phyloP scores from a whole-genome alignment of 2,888 invertebrate genomes.

The Pegoplata infirma region DNA sequence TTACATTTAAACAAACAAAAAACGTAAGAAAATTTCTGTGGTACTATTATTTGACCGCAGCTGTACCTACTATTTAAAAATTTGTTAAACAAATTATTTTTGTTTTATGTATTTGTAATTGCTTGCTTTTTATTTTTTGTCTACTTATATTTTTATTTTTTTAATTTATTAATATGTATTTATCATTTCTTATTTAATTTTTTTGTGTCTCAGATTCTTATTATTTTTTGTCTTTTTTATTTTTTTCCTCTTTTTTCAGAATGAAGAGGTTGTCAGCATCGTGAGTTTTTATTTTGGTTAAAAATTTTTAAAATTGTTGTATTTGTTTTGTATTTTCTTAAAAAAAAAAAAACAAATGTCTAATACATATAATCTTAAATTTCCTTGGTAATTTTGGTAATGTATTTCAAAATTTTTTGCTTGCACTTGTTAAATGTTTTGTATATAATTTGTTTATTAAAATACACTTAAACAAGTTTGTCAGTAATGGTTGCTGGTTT shows the following conservation, averaged over 20 bases:
- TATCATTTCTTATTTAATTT: conserved; percentile 61
- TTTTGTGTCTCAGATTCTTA: conserved; percentile 54
- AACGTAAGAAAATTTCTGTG: too few relatives aligned
- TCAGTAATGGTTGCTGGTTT: too few relatives aligned
- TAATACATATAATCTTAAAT: conserved; percentile 1
- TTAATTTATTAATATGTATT: conserved; percentile 44
- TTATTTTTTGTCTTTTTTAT: conserved; percentile 65
- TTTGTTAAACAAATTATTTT: neutral
- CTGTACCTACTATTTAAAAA: too few relatives aligned
- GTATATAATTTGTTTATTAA: neutral
- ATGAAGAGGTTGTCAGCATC: conserved; percentile 78
- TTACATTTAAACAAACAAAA: too few relatives aligned
- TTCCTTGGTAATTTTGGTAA: conserved; percentile 43
- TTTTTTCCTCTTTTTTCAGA: conserved; percentile 75
- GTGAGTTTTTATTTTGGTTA: conserved; percentile 73
- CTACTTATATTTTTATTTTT: conserved; percentile 16
- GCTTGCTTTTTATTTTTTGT: conserved; percentile 19
- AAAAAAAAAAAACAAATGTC: conserved; percentile 1
- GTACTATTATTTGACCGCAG: too few relatives aligned
- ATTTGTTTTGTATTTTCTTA: conserved; percentile 40
- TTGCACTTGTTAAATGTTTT: conserved; percentile 37
- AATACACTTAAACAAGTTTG: too few relatives aligned
- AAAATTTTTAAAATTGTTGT: conserved; percentile 30
- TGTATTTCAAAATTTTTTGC: conserved; percentile 34
- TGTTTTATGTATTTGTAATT: neutral